Evolutionary conservation across 2,888 invertebrate species (phyloP).

Genomic region (Drosophila nr. fundita): DNA sequence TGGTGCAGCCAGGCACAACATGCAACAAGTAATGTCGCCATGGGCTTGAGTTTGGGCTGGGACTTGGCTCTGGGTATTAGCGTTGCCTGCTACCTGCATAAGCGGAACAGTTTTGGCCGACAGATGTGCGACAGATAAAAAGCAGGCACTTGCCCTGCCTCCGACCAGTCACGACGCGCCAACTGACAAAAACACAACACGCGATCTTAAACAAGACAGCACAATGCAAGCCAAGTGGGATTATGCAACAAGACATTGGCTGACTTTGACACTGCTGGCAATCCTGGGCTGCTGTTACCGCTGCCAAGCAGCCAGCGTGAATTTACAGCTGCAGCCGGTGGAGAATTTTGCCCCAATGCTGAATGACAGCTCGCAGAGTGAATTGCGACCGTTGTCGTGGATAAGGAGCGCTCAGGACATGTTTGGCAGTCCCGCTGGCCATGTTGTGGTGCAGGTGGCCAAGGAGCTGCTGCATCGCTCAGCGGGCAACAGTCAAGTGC

Average conservation of each 20-base stretch:
- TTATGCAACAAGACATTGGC: constrained; percentile 38
- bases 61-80: constrained; percentile 1
- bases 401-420: constrained; percentile 81
- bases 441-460: constrained; percentile 86
- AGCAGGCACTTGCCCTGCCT: constrained; percentile 39
- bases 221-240: constrained; percentile 50
- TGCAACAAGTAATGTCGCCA: constrained; percentile 11
- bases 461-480: constrained; percentile 90
- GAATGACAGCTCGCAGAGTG: constrained; percentile 34
- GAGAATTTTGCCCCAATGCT: constrained; percentile 16
- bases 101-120: constrained; percentile 57
- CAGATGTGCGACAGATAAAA: constrained; percentile 73
- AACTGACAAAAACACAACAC: constrained; percentile 41
- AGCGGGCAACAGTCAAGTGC: constrained; percentile 89
- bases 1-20: constrained; percentile 71
- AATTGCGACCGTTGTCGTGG: constrained; percentile 72
- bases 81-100: constrained; percentile 48
- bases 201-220: constrained; percentile 50
- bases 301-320: constrained; percentile 48
- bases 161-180: constrained; percentile 71
- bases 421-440: constrained; percentile 83
- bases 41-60: constrained; percentile 8
- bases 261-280: constrained; percentile 26
- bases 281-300: constrained; percentile 2
- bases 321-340: constrained; percentile 26